Base-by-base conservation (phyloP, 2,113 vertebrate genomes). In the Pygathrix nemaeus region DNA sequence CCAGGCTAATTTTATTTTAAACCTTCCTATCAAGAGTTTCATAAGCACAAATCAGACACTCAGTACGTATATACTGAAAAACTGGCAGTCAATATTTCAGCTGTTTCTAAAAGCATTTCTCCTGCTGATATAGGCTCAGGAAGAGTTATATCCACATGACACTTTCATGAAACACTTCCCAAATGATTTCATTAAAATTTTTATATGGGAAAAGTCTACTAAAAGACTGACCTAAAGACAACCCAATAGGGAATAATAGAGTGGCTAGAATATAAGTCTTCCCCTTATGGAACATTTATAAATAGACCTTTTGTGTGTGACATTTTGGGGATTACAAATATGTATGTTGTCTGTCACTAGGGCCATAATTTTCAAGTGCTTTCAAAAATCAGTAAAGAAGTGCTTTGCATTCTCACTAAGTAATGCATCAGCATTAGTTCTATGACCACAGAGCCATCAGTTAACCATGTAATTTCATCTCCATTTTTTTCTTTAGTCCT, bases 111-210 rank as follows among this genome's bases (percentile, higher is more conserved):
- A 83, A 45, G 14, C 17, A 81, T 76, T 88, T 93, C 75, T 91
- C 27, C 76, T 72, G n/a, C 14, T 84, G 43, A 93, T 75, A 57
- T 6, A 85, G 57, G 45, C 13, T 91, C 35, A 27, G 23, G 2
- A 45, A 93, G 48, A 94, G 75, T 85, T 61, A 88, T 59, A 82
- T 66, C 13, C 52, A 90, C n/a, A n/a, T 5, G 17, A 87, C 21
- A 85, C 38, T 81, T 90, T 90, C 85, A 94, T 23, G 9, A 95
- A 95, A 90, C 93, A 38, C 12, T 94, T 93, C 81, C 27, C 81
- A 64, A 76, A 66, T 82, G 57, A 85, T 94, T 96, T 91, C 72
- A 91, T 84, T 91, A 93, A 83, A 95, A 75, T 35, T 88, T 95
- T 64, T 90, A 64, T 59, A 18, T 84, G 38, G 40, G 78, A 85